Evolutionary conservation across 2,113 vertebrate genomes (phyloP).

Genomic region (Shinisaurus crocodilurus): DNA sequence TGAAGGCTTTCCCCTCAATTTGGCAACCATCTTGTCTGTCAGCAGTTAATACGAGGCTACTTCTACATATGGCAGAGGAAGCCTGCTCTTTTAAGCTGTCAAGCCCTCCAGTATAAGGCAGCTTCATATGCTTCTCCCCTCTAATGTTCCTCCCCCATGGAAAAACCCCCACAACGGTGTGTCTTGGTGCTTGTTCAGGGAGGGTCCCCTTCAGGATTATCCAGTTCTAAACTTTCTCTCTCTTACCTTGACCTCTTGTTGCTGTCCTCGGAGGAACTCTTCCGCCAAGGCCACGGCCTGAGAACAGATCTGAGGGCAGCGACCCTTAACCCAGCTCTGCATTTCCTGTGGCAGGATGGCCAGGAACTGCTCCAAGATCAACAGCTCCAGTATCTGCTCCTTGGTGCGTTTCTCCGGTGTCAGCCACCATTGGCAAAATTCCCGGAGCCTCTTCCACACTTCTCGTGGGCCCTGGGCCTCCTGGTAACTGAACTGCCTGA

Average conservation of each 20-base stretch:
- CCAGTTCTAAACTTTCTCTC: no score
- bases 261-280: conserved; percentile 1
- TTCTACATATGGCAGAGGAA: no score
- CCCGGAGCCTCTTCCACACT: not conserved
- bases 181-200: not conserved
- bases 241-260: conserved; percentile 8
- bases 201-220: not conserved
- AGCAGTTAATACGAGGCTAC: no score
- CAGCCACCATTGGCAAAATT: conserved; percentile 13
- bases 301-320: not conserved
- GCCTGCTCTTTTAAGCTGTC: no score
- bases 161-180: not conserved
- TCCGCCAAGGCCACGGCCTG: conserved; percentile 12
- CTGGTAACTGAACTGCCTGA: conserved; percentile 15
- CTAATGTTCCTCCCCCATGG: not conserved
- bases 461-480: not conserved
- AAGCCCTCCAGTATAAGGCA: not conserved
- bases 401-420: conserved; percentile 20
- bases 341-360: conserved; percentile 6
- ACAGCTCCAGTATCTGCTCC: conserved; percentile 27
- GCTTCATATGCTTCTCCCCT: no score
- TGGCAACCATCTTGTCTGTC: no score
- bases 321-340: conserved; percentile 9
- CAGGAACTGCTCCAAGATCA: conserved; percentile 28
- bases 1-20: not conserved